Percentiles rank a stretch among this genome's conserved stretches.
Conservation (phyloP, 2,888 invertebrate species). For the Perizoma affinitatum region DNA sequence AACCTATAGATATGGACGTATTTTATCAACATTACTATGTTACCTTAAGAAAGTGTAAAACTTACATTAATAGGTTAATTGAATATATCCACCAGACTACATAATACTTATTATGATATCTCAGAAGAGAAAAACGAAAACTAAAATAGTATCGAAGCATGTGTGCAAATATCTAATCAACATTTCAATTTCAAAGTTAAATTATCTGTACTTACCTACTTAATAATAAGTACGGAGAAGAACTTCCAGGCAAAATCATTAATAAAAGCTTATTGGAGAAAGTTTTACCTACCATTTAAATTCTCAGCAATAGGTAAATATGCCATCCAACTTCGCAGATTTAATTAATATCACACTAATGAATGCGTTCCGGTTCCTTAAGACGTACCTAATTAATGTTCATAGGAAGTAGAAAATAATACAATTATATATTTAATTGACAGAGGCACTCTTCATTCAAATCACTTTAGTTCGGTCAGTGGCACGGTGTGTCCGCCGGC, state of each 20-base stretch:
- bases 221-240: no score
- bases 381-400: conserved; percentile 69
- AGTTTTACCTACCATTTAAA: conserved; percentile 74
- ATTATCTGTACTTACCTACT: background rate
- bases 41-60: background rate
- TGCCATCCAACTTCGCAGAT: conserved; percentile 56
- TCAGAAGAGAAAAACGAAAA: no score
- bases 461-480: conserved; percentile 49
- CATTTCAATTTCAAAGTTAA: conserved; percentile 10
- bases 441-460: conserved; percentile 63
- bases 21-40: conserved; percentile 10
- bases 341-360: conserved; percentile 66
- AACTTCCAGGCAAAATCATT: conserved; percentile 18
- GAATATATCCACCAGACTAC: no score
- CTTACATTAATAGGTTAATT: no score
- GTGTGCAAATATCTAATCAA: background rate
- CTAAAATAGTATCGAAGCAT: background rate
- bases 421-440: conserved; percentile 73
- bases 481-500: conserved; percentile 48
- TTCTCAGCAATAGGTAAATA: conserved; percentile 57
- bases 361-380: conserved; percentile 75
- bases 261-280: conserved; percentile 40
- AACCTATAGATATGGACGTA: conserved; percentile 52
- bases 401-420: conserved; percentile 73
- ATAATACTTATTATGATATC: no score